phyloP scores from a whole-genome alignment of 2,888 invertebrate genomes.

The Sminthurides aquaticus region DNA sequence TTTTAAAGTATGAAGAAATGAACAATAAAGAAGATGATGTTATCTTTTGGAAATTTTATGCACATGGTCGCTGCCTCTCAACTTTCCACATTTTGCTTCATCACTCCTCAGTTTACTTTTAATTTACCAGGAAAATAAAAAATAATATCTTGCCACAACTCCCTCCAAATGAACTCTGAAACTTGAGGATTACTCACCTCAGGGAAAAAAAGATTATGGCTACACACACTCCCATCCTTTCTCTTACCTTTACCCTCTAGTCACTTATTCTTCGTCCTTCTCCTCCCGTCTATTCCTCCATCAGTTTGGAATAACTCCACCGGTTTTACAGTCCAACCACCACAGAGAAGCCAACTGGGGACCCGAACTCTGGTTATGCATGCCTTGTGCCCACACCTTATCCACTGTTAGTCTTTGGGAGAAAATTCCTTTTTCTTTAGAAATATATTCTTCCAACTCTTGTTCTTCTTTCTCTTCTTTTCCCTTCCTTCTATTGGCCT shows the following conservation, averaged over 20 bases:
- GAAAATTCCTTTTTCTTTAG: too few relatives aligned
- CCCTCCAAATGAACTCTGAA: not conserved
- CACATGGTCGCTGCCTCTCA: not conserved
- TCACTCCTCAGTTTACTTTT: not conserved
- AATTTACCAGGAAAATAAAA: not conserved
- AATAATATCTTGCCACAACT: not conserved
- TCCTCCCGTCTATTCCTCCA: too few relatives aligned
- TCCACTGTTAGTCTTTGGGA: too few relatives aligned
- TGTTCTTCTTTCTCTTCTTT: too few relatives aligned
- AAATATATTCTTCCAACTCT: too few relatives aligned
- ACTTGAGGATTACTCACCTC: not conserved
- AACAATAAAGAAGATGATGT: not conserved
- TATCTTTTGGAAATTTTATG: not conserved
- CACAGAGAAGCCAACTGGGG: too few relatives aligned
- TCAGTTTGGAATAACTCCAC: too few relatives aligned
- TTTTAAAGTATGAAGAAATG: not conserved
- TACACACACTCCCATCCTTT: not conserved
- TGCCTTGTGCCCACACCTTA: too few relatives aligned
- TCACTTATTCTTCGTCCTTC: too few relatives aligned
- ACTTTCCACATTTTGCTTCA: not conserved
- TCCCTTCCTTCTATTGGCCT: too few relatives aligned
- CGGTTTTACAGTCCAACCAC: too few relatives aligned
- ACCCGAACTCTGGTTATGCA: too few relatives aligned
- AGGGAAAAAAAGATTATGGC: not conserved
- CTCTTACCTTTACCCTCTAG: not conserved